Evolutionary conservation across 2,797 vertebrate species (phyloP).

Genomic region (Anas capensis): DNA sequence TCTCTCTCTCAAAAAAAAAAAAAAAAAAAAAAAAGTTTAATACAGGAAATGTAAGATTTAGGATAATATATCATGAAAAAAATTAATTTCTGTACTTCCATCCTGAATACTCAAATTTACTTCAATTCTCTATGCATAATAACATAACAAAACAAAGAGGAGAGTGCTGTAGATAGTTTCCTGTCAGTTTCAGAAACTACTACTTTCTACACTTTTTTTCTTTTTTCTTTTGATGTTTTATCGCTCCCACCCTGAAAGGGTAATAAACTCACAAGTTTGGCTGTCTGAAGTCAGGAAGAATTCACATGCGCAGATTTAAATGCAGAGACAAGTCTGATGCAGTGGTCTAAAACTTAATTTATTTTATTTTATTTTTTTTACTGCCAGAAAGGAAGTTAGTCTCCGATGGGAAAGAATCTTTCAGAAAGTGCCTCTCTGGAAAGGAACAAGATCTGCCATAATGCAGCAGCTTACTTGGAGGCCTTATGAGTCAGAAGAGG

Average conservation of each 20-base stretch:
- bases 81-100: not conserved
- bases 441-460: not conserved
- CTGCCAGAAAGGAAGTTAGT: not conserved
- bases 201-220: not conserved
- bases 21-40: not conserved
- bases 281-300: not conserved
- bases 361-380: not conserved
- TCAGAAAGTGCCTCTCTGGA: not conserved
- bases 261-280: not conserved
- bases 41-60: not conserved
- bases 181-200: not conserved
- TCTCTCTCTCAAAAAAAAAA: not conserved
- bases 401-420: not conserved
- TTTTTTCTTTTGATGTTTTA: not conserved
- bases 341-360: not conserved
- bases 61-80: not conserved
- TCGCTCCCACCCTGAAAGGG: not conserved
- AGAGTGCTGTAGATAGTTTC: not conserved
- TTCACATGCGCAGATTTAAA: not conserved
- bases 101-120: not conserved
- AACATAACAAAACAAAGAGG: not conserved
- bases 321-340: not conserved
- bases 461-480: not conserved
- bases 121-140: not conserved
- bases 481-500: not conserved